A percentile compares a stretch with the other conserved stretches of the same genome.
phyloP scores from a whole-genome alignment of 2,113 vertebrate genomes.

The Eulacestoma nigropectus region DNA sequence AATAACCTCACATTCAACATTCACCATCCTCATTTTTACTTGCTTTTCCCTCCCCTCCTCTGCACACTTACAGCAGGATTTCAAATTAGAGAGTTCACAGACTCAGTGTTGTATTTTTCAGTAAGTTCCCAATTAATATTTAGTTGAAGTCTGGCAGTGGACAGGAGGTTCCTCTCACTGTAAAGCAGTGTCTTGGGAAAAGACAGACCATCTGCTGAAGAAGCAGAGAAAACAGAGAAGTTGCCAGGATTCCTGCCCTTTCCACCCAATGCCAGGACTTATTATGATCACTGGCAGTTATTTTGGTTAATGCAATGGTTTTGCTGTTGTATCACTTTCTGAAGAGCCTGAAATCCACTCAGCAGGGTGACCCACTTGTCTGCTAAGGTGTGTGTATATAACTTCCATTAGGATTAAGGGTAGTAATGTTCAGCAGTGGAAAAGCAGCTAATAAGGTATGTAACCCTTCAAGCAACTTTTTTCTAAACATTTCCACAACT shows the following conservation, averaged over 20 bases:
- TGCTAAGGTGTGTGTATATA: background rate
- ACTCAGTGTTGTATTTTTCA: background rate
- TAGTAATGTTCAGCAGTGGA: background rate
- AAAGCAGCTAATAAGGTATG: background rate
- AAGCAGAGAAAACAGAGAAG: background rate
- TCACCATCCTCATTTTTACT: background rate
- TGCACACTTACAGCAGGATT: background rate
- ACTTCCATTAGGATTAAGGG: conserved; percentile 7
- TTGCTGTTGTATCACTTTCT: background rate
- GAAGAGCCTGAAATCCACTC: background rate
- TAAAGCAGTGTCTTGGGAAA: background rate
- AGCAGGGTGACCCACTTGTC: background rate
- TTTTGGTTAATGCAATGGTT: background rate
- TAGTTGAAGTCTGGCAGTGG: background rate
- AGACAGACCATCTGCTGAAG: background rate
- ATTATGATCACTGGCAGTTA: background rate
- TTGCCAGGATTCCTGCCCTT: background rate
- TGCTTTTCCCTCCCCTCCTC: background rate
- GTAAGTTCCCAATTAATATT: background rate
- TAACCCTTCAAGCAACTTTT: background rate
- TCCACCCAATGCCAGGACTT: background rate
- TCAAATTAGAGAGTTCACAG: background rate
- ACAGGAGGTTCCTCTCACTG: background rate
- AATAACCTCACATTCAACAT: background rate
- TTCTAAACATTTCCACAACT: background rate